Evolutionary conservation across 2,797 vertebrate species (phyloP).

Genomic region (Heliangelus exortis): DNA sequence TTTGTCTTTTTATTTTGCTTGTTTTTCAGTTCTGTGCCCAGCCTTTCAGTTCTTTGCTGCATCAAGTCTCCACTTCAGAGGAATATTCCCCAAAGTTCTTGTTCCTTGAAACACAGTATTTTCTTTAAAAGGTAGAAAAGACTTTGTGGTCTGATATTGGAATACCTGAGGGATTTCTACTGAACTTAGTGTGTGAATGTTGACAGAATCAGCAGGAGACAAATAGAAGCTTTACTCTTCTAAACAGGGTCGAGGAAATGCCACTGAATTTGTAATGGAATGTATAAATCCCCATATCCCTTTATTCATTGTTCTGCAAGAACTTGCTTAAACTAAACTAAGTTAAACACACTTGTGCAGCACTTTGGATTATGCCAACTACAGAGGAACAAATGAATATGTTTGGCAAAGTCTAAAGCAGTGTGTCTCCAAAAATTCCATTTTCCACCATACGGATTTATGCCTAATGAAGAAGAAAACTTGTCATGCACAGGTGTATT

Average conservation of each 20-base stretch:
- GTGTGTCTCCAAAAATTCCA: background rate
- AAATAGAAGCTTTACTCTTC: constrained; percentile 66
- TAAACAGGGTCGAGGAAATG: constrained; percentile 60
- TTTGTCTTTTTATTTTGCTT: constrained; percentile 12
- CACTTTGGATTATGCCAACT: constrained; percentile 11
- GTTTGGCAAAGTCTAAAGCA: background rate
- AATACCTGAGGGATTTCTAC: constrained; percentile 60
- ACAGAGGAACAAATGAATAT: background rate
- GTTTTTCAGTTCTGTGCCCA: constrained; percentile 13
- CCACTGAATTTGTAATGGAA: constrained; percentile 33
- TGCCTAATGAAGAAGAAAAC: background rate
- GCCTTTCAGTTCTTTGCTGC: constrained; percentile 5
- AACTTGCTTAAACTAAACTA: constrained; percentile 32
- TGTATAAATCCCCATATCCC: constrained; percentile 28
- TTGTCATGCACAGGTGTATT: background rate
- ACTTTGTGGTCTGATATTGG: constrained; percentile 49
- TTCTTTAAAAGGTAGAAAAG: constrained; percentile 61
- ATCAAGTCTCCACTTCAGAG: constrained; percentile 28
- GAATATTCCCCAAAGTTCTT: constrained; percentile 26
- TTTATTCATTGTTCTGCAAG: constrained; percentile 47
- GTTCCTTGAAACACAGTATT: constrained; percentile 43
- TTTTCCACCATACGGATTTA: background rate
- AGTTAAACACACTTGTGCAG: constrained; percentile 15
- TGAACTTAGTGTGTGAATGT: constrained; percentile 41
- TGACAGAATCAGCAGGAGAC: constrained; percentile 63